Evolutionary conservation across 2,888 invertebrate genomes (phyloP).

Genomic region (Steinernema scapterisci): DNA sequence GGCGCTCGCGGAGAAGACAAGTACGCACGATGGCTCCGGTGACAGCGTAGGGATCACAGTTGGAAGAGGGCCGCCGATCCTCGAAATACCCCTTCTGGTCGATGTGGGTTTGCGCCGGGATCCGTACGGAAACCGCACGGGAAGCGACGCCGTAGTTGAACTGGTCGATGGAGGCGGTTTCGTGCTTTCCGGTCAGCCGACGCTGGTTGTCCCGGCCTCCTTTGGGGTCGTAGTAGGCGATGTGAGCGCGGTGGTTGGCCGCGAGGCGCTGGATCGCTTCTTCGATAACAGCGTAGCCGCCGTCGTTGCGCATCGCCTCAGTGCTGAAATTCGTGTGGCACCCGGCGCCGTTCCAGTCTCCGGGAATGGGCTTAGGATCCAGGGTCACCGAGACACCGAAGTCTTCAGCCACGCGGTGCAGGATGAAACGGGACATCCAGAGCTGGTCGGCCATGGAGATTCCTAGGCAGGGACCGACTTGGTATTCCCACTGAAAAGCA

Average conservation of each 20-base stretch:
- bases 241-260: slow-evolving; percentile 86
- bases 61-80: slow-evolving; percentile 62
- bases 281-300: slow-evolving; percentile 80
- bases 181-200: slow-evolving; percentile 88
- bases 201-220: slow-evolving; percentile 93
- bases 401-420: slow-evolving; percentile 70
- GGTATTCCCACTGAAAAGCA: slow-evolving; percentile 55
- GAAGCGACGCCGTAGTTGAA: slow-evolving; percentile 75
- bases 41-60: slow-evolving; percentile 63
- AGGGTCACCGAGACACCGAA: slow-evolving; percentile 68
- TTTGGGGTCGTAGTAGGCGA: slow-evolving; percentile 91
- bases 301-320: slow-evolving; percentile 78
- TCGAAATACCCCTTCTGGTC: slow-evolving; percentile 62
- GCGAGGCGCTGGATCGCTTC: slow-evolving; percentile 88
- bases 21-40: slow-evolving; percentile 55
- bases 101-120: slow-evolving; percentile 62
- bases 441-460: slow-evolving; percentile 69
- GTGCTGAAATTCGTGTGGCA: slow-evolving; percentile 94
- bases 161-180: slow-evolving; percentile 93
- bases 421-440: slow-evolving; percentile 69
- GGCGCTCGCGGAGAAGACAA: slow-evolving; percentile 39
- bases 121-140: slow-evolving; percentile 61
- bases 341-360: slow-evolving; percentile 72
- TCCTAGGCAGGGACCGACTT: slow-evolving; percentile 70
- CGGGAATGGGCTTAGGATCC: slow-evolving; percentile 70